Evolutionary conservation across 2,797 vertebrate species (phyloP), one percentile per base, ranked within the genome.

Genomic region (Microcaecilia unicolor): DNA sequence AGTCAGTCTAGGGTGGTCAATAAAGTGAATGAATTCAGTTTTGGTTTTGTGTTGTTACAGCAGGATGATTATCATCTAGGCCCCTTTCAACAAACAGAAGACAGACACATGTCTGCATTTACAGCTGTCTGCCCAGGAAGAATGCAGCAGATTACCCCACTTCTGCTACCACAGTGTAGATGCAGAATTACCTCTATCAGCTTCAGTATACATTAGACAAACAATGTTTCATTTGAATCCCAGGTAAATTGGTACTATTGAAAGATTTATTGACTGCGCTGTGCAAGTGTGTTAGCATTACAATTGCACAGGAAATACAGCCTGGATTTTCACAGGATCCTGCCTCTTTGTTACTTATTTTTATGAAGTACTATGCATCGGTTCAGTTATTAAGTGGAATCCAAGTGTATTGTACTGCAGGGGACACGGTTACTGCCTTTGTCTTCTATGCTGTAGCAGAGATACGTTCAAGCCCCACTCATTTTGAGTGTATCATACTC

Each of bases 91-190:
- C 37, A 58, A 65, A 52, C 1, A 57, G 51, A 47, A 31, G 34
- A 41, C 43, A 61, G 43, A 50, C 51, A 52, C 47, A 57, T 55
- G 52, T 66, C 62, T 68, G 65, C 69, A 69, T 76, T 64, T 68
- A 64, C 35, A 55, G 39, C 47, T 48, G 44, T 51, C 55, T 60
- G 41, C 37, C 44, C 45, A 44, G 46, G 40, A 70, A 54, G 61
- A 66, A 56, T 48, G 58, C 34, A 1, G 19, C 19, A 37, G 20
- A 21, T 39, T 58, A 37, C 35, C 37, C 37, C 41, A 38, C 46
- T 25, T 51, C 55, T 63, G 51, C 48, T 39, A 24, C 42, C 37
- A 37, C 25, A 44, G 15, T 36, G 52, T 42, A 40, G 32, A 37
- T 25, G 23, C 33, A 44, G 37, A 58, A 58, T 57, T 52, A 43